Evolutionary conservation across 1,140 invertebrate genomes (phyloP), one percentile per base, ranked within the genome.

Genomic region (Ericerus pela): DNA sequence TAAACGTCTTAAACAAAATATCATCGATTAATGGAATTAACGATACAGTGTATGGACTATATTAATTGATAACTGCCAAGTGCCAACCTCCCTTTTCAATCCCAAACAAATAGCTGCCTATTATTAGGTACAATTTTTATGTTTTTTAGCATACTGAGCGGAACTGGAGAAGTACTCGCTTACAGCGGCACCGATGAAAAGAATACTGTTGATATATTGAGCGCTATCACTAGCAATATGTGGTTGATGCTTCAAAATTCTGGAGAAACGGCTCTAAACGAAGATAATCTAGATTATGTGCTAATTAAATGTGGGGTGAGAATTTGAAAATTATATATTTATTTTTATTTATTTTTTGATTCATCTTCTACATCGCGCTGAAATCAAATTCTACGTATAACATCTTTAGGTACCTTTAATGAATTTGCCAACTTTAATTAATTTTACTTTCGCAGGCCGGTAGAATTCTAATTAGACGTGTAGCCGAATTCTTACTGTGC

Each of bases 201-300:
- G 16, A 47, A 47, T 10, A 24, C 26, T 14, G 20, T 24, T 4
- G 41, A 47, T 16, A 24, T 47, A 20, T 10, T 47, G 10, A 47
- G 41, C 20, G 41, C 41, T 2, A 47, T 47, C 11, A 47, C 41
- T 22, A 47, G 26, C 16, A 47, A 47, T 47, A 47, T 47, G 41
- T 47, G 41, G 41, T 16, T 47, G 10, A 16, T 47, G 41, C 4
- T 47, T 14, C 41, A 47, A 24, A 47, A 20, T 22, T 47, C 41
- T 24, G 41, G 41, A 8, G 41, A 47, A 47, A 24, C 41, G 11
- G 41, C 41, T 22, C 26, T 47, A 24, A 47, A 47, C 26, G 41
- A 47, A 47, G 41, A 47, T 47, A 24, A 22, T 16, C 14, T 47
- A 22, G 41, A 47, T 47, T 47, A 47, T 24, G 41, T 47, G 22